Evolutionary conservation across 2,888 invertebrate species (phyloP).

Genomic region (Acronicta alni): DNA sequence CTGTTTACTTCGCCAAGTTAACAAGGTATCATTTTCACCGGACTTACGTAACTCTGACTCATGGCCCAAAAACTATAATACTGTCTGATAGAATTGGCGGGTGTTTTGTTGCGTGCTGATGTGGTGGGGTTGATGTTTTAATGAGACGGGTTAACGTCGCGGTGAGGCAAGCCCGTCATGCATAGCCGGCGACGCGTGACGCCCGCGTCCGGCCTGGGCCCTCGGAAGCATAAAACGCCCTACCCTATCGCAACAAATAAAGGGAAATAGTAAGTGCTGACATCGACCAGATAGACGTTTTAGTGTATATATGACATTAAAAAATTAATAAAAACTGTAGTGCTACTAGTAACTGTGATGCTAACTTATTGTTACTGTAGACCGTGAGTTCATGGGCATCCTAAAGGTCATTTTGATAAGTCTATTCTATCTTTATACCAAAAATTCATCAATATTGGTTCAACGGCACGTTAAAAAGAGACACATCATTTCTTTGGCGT

Average conservation of each 20-base stretch:
- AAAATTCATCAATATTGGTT: too few species aligned
- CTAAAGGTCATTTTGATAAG: too few species aligned
- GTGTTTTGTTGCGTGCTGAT: conserved; percentile 28
- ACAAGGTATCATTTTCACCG: conserved; percentile 57
- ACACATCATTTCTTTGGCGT: too few species aligned
- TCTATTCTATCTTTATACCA: too few species aligned
- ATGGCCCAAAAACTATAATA: conserved; percentile 57
- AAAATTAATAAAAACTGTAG: too few species aligned
- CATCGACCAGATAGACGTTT: too few species aligned
- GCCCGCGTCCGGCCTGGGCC: conserved; percentile 79
- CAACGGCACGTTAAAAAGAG: too few species aligned
- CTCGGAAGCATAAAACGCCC: conserved; percentile 79
- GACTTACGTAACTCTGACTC: conserved; percentile 59
- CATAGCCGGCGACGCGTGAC: conserved; percentile 81
- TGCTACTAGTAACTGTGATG: too few species aligned
- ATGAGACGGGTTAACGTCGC: conserved; percentile 58
- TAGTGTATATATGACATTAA: too few species aligned
- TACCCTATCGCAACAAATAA: conserved; percentile 61
- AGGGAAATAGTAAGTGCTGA: conserved; percentile 31
- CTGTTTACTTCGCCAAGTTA: conserved; percentile 49
- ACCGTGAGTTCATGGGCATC: too few species aligned
- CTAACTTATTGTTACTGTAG: too few species aligned
- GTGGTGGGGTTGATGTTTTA: conserved; percentile 54
- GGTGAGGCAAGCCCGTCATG: conserved; percentile 83
- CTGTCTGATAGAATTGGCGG: conserved; percentile 45